Base-by-base conservation (phyloP, 2,113 vertebrate genomes). In the Anarrhichthys ocellatus region DNA sequence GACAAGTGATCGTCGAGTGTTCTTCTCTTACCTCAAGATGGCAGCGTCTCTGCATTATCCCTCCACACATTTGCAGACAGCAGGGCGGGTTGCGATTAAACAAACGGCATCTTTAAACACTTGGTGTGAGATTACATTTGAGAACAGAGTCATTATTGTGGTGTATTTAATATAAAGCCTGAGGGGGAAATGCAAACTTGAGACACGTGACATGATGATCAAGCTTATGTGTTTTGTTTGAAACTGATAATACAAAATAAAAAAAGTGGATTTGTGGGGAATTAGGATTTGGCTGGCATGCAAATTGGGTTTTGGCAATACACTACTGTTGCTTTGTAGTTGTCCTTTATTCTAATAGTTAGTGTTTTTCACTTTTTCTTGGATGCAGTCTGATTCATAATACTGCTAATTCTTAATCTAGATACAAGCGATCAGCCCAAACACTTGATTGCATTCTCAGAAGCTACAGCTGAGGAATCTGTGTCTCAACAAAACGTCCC, bases 391-490 rank as follows among this genome's bases (percentile, higher is more conserved):
- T 50, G 22, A 72, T 65, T 40, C 61, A 5, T 3, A 54, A 46
- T 64, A 32, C 36, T 13, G 15, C 6, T 9, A 48, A 1, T 71
- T 6, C 68, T 72, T 34, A 64, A 44, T 72, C 7, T 67, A 90
- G 82, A 73, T 78, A 9, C 29, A 85, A 68, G 5, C 0, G 58
- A 50, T 69, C 36, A 83, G 0, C 86, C 92, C 4, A 87, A 50
- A 0, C 52, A 85, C 7, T 67, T 90, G 80, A 29, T 67, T 18
- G n/a, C 83, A 44, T 75, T 72, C 27, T 10, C 34, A 24, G 90
- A 92, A 40, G 3, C 15, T 14, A 79, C 22, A 9, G 54, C 58
- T 54, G 70, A 87, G 3, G 63, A 84, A 76, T 82, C 1, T 34
- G 81, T 5, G 5, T 54, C 65, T 44, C 82, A 87, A 17, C 44